A percentile compares a stretch with the other conserved stretches of the same genome.
Conservation (phyloP, 2,888 invertebrate species). For the Scaptomyza tumidula region DNA sequence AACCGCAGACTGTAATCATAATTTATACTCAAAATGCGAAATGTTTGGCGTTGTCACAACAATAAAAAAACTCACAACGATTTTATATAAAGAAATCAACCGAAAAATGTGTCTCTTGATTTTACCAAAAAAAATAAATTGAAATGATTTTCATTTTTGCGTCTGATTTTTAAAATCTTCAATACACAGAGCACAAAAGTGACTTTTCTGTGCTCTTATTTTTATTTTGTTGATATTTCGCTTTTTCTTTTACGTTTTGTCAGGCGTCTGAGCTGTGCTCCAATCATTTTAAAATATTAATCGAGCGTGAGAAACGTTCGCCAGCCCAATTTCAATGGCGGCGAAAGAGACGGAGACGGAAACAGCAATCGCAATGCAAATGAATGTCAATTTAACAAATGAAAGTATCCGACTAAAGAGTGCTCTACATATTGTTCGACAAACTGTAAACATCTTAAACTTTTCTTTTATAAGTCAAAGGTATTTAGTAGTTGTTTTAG, state of each 20-base stretch:
- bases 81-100: slow-evolving; percentile 24
- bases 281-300: slow-evolving; percentile 66
- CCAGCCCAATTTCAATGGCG: slow-evolving; percentile 24
- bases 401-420: background rate
- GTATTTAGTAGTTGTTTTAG: too few relatives aligned
- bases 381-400: slow-evolving; percentile 12
- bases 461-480: too few relatives aligned
- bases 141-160: slow-evolving; percentile 12
- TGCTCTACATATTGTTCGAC: background rate
- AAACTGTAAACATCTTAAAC: too few relatives aligned
- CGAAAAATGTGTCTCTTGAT: slow-evolving; percentile 36
- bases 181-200: slow-evolving; percentile 26
- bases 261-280: slow-evolving; percentile 32
- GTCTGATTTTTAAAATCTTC: slow-evolving; percentile 33
- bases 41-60: slow-evolving; percentile 44
- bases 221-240: slow-evolving; percentile 7
- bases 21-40: slow-evolving; percentile 21
- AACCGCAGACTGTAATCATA: slow-evolving; percentile 52
- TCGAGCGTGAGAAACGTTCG: slow-evolving; percentile 60
- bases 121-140: slow-evolving; percentile 16
- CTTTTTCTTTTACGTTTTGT: slow-evolving; percentile 17
- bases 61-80: slow-evolving; percentile 38
- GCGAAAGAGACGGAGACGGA: slow-evolving; percentile 1
- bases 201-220: slow-evolving; percentile 23
- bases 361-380: slow-evolving; percentile 14